Evolutionary conservation across 2,888 invertebrate genomes (phyloP).

Genomic region (Tetramorium bicarinatum): DNA sequence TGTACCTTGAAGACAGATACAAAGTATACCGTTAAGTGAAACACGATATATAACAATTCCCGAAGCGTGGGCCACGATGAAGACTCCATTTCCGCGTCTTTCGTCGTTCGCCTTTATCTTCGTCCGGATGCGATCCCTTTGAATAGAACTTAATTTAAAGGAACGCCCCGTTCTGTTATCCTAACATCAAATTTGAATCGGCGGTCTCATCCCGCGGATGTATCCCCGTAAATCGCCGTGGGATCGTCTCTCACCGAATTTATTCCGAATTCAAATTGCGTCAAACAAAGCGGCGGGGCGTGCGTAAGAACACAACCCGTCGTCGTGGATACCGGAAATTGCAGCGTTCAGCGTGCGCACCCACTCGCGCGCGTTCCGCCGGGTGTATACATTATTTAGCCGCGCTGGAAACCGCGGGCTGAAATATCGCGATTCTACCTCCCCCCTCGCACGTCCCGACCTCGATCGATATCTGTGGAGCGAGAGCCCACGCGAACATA

Average conservation of each 20-base stretch:
- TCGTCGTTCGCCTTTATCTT: constrained; percentile 54
- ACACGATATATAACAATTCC: constrained; percentile 50
- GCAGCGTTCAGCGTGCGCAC: constrained; percentile 53
- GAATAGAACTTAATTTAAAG: constrained; percentile 61
- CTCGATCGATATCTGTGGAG: constrained; percentile 64
- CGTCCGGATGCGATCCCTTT: constrained; percentile 56
- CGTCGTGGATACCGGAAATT: constrained; percentile 56
- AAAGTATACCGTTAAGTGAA: constrained; percentile 47
- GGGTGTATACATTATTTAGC: constrained; percentile 43
- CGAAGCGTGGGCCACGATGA: constrained; percentile 47
- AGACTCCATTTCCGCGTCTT: constrained; percentile 54
- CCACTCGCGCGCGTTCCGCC: constrained; percentile 45
- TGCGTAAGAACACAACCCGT: constrained; percentile 38
- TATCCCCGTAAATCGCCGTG: constrained; percentile 8
- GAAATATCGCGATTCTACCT: constrained; percentile 54
- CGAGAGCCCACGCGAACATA: constrained; percentile 63
- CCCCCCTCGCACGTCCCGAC: constrained; percentile 47
- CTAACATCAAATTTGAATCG: constrained; percentile 60
- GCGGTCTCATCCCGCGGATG: constrained; percentile 43
- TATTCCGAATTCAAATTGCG: constrained; percentile 46
- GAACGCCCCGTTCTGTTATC: constrained; percentile 52
- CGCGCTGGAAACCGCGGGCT: constrained; percentile 44
- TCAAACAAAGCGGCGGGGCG: constrained; percentile 18
- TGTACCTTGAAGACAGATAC: constrained; percentile 18
- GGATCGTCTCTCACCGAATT: constrained; percentile 46